Evolutionary conservation across 2,888 invertebrate species (phyloP), one percentile per base, ranked within the genome.

Genomic region (Leptopilina syphax): DNA sequence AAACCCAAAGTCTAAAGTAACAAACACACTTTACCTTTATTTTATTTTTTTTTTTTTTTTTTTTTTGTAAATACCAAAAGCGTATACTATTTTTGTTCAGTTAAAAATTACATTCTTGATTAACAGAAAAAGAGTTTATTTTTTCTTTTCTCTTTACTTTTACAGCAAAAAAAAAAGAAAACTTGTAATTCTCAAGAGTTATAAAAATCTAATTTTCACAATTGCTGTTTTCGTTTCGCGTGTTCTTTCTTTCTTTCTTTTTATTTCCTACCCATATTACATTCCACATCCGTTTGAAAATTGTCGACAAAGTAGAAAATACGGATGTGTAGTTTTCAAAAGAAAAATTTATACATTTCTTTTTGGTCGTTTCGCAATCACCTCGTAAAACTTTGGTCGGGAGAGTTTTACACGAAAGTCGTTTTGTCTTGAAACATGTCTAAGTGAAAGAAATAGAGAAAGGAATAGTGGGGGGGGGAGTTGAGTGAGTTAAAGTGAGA

Each of bases 401-500:
- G 3, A 57, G 57, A 27, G 57, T 73, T 60, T 73, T 34, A 18
- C 73, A 73, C 41, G 57, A 34, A 73, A 27, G 73, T 73, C 57
- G 34, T 73, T 73, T 73, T 73, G 57, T 73, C 73, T 73, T 41
- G 41, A 27, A 73, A 73, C 73, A 73, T 57, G 57, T 73, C 34
- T 57, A 73, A 73, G 73, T 34, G 41, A 12, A 41, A 41, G 44
- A 63, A 34, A n/a, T 24, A 76, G 6, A 65, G 44, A 47, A 54
- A 79, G n/a, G n/a, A 41, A 34, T 34, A 34, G 34, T 34, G 34
- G 34, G 1, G 34, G 34, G 34, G 34, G 4, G 34, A 1, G 34
- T 34, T 34, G 34, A 34, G 3, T 34, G 34, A 34, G 34, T 34
- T 34, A 34, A 34, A 34, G 2, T 27, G 27, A 27, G 27, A 27